phyloP scores from a whole-genome alignment of 2,888 invertebrate species.

The Hylaea fasciaria region DNA sequence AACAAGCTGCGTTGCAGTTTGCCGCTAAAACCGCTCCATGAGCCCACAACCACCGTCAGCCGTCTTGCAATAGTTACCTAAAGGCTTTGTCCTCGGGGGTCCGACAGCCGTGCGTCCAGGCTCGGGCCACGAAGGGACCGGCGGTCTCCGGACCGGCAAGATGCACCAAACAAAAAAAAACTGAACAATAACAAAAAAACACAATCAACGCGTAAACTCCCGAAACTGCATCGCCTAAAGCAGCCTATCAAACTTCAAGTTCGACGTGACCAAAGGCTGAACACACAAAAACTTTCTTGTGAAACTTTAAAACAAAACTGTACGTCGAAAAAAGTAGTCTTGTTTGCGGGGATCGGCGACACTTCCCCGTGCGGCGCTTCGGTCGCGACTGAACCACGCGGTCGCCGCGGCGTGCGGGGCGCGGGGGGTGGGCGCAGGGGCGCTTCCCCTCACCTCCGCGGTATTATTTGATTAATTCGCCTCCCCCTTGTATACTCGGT shows the following conservation, averaged over 20 bases:
- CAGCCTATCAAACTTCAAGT: conserved; percentile 72
- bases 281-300: conserved; percentile 77
- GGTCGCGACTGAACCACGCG: conserved; percentile 83
- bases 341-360: conserved; percentile 73
- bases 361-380: conserved; percentile 79
- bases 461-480: conserved; percentile 86
- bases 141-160: conserved; percentile 80
- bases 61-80: conserved; percentile 73
- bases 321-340: conserved; percentile 83
- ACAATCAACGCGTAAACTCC: conserved; percentile 78
- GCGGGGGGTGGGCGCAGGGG: conserved; percentile 50
- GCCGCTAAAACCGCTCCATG: conserved; percentile 47
- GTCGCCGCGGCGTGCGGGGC: conserved; percentile 63
- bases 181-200: conserved; percentile 84
- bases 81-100: conserved; percentile 80
- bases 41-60: conserved; percentile 46
- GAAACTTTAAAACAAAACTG: conserved; percentile 82
- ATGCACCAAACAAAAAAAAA: conserved; percentile 83
- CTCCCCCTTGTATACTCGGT: conserved; percentile 83
- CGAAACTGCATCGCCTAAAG: conserved; percentile 73
- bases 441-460: conserved; percentile 74
- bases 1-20: conserved; percentile 54
- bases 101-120: conserved; percentile 76
- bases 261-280: conserved; percentile 68
- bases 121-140: conserved; percentile 74